phyloP scores from a whole-genome alignment of 1,140 invertebrate genomes.

The Atopsyche davidsoni region DNA sequence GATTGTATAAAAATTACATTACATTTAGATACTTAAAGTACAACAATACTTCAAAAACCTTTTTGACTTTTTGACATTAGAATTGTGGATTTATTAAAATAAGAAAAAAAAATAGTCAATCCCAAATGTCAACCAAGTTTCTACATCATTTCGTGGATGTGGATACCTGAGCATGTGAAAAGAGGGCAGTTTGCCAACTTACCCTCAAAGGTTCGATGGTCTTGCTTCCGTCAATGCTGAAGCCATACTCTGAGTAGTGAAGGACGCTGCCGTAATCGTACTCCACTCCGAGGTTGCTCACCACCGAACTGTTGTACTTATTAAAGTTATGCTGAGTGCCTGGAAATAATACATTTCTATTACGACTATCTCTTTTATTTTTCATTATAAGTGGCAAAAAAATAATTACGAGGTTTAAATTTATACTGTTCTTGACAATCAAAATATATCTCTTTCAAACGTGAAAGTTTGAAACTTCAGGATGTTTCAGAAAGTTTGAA shows the following conservation, averaged over 20 bases:
- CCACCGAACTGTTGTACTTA: conserved; percentile 57
- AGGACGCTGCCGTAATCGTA: conserved; percentile 70
- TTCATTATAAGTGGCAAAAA: too few species aligned
- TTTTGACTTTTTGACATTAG: background rate
- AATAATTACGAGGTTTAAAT: too few species aligned
- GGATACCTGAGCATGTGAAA: too few species aligned
- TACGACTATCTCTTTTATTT: too few species aligned
- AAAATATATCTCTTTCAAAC: too few species aligned
- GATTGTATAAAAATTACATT: too few species aligned
- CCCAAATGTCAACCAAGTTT: too few species aligned
- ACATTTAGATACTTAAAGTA: too few species aligned
- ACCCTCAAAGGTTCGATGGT: conserved; percentile 58
- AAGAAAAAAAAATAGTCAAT: background rate
- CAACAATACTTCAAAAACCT: background rate
- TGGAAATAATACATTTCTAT: conserved; percentile 33
- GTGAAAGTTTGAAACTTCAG: too few species aligned
- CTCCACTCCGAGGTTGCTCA: conserved; percentile 54
- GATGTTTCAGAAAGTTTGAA: too few species aligned
- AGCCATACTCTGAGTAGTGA: conserved; percentile 64
- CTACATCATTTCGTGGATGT: background rate
- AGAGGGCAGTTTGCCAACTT: too few species aligned
- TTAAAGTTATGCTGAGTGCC: conserved; percentile 63
- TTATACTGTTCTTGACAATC: too few species aligned
- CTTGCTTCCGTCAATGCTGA: conserved; percentile 56
- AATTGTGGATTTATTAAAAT: background rate